Evolutionary conservation across 2,888 invertebrate genomes (phyloP), one percentile per base, ranked within the genome.

Genomic region (Volucella inflata): DNA sequence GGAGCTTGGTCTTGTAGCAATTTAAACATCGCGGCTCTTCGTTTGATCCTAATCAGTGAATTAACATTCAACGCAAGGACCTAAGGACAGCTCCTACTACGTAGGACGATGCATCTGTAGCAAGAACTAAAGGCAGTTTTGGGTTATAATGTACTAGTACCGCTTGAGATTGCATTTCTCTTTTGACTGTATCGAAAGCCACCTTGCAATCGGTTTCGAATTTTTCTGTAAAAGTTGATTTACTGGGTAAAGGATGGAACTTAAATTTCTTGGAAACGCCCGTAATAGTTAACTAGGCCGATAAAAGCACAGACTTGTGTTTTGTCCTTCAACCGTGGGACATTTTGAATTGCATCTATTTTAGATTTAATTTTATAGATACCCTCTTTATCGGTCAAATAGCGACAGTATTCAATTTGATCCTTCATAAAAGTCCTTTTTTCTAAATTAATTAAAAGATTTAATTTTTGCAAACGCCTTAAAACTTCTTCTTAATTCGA

Each of bases 331-430:
- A 40, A 40, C 3, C 38, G n/a, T n/a, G 4, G 14, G 38, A 57
- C 40, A 3, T 57, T 57, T 14, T 57, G 40, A 40, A 57, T 57
- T 12, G 57, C 57, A 11, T 57, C 16, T 38, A 57, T 40, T 30
- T 57, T 57, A 8, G 14, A 14, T 38, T 14, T 38, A 9, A 16
- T n/a, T 16, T 57, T 60, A 14, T 57, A 40, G 2, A 57, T 57
- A n/a, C 57, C 40, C 38, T 40, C 14, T 11, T 12, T 14, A 12
- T 40, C 57, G 16, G 40, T 57, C 3, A 40, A 38, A 57, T 16
- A 40, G 40, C 57, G 38, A n/a, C 57, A n/a, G 40, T 60, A 44
- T 9, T 60, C 60, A 12, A 60, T 60, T 3, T 2, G n/a, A n/a
- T 60, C 21, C 38, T 60, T 16, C 17, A 60, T 44, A 36, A 60